Evolutionary conservation across 2,797 vertebrate species (phyloP).

Genomic region (Trachops cirrhosus): DNA sequence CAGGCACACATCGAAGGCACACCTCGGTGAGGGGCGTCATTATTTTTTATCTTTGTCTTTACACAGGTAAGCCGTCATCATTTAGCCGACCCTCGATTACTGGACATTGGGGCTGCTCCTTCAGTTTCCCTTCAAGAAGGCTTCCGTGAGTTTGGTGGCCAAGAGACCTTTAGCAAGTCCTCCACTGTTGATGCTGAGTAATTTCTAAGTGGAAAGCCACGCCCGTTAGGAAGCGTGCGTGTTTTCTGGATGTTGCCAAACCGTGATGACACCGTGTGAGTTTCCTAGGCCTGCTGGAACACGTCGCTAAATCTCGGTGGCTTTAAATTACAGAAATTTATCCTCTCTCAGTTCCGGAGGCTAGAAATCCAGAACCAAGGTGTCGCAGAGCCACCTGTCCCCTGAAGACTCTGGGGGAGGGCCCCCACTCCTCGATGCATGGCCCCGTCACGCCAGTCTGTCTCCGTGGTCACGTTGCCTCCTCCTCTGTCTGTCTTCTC

Average conservation of each 20-base stretch:
- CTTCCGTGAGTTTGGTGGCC: background rate
- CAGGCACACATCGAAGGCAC: fast-evolving
- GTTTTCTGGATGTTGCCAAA: background rate
- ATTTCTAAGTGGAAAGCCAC: background rate
- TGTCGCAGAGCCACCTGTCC: fast-evolving
- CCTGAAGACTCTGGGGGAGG: background rate
- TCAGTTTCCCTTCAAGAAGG: background rate
- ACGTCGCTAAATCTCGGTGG: fast-evolving
- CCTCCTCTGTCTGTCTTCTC: background rate
- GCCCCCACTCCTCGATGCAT: background rate
- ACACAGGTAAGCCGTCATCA: background rate
- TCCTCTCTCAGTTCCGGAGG: background rate
- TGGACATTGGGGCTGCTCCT: background rate
- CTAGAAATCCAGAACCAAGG: background rate
- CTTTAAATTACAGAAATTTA: background rate
- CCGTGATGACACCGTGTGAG: background rate
- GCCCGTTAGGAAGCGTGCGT: fast-evolving
- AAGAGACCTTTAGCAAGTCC: background rate
- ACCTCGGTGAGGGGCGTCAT: fast-evolving
- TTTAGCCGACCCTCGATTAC: too few species aligned
- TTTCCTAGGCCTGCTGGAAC: background rate
- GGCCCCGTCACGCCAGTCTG: background rate
- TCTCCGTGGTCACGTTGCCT: background rate
- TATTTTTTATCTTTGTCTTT: fast-evolving
- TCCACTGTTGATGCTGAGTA: background rate